Base-by-base conservation (phyloP, 2,113 vertebrate species). In the Neolamprologus brichardi region DNA sequence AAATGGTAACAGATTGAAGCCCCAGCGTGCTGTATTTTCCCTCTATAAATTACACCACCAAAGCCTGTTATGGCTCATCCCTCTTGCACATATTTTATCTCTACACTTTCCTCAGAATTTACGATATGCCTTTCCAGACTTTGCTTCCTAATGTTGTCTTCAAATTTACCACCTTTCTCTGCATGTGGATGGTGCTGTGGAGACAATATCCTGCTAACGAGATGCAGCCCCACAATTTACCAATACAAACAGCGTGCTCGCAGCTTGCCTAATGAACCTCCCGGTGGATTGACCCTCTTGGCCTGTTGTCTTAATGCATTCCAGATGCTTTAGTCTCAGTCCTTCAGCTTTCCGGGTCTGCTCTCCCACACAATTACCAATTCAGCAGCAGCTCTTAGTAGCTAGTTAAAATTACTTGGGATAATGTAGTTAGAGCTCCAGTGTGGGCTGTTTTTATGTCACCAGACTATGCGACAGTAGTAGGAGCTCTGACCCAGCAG, bases 291-390 rank as follows among this genome's bases (percentile, higher is more conserved):
- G 88, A 86, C 86, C 94, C 92, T 84, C 88, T 90, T 70, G 60
- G 78, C 87, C 67, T 92, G 90, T 90, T 92, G 85, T 87, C 87
- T 81, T 93, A 90, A 95, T 94, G 86, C 86, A 54, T 77, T 88
- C 88, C 94, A 95, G 94, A 95, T 94, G 93, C 84, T 89, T 84
- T 44, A 7, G 86, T 85, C 81, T 84, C 81, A 88, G 85, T 94
- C 89, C 83, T 91, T 93, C 82, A 86, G 83, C 87, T 91, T 89
- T 67, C 62, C 64, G 37, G 56, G 62, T 91, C 58, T 49, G 12
- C 41, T 89, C 80, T 79, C 90, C 81, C 91, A 85, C 84, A 91
- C 77, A 87, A 87, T 90, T 85, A 91, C 82, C 86, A 82, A 70
- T 89, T 87, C 78, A 87, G 82, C 85, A 86, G 23, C 81, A 89